Evolutionary conservation across 64 coral and sea anemone species (phyloP).

Genomic region (Montipora capricornis): DNA sequence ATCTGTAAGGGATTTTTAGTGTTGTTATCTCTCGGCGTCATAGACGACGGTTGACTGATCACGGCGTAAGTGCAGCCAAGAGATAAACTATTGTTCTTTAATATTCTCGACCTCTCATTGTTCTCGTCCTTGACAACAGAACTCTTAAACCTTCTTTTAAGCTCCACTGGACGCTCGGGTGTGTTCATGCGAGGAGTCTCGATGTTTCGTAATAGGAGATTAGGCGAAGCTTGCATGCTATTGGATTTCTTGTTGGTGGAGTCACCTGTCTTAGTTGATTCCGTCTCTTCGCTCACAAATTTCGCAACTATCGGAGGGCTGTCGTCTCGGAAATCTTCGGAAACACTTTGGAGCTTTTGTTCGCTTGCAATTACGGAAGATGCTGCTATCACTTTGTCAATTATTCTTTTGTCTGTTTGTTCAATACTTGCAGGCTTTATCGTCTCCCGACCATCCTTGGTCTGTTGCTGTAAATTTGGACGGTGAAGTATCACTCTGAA

Average conservation of each 20-base stretch:
- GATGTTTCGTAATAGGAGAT: not conserved
- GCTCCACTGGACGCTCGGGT: not conserved
- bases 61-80: conserved; percentile 67
- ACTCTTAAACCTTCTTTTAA: not conserved
- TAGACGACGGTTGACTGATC: conserved; percentile 43
- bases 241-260: not conserved
- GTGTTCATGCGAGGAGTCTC: not conserved
- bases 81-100: conserved; percentile 15
- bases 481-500: not conserved
- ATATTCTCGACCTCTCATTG: conserved; percentile 64
- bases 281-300: not conserved
- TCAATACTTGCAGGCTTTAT: not conserved
- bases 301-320: conserved; percentile 11
- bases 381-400: not conserved
- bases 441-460: not conserved
- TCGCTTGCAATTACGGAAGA: not conserved
- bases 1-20: not conserved
- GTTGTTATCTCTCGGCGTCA: not conserved
- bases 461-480: not conserved
- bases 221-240: conserved; percentile 9
- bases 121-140: conserved; percentile 4
- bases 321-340: not conserved
- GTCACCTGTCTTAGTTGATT: not conserved
- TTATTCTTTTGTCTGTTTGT: not conserved
- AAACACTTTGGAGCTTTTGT: not conserved